These are phyloP conservation scores for Caenorhabditis sinica DNA, from an alignment of 2,888 invertebrate genomes.

Conservation along the genomic window DNA sequence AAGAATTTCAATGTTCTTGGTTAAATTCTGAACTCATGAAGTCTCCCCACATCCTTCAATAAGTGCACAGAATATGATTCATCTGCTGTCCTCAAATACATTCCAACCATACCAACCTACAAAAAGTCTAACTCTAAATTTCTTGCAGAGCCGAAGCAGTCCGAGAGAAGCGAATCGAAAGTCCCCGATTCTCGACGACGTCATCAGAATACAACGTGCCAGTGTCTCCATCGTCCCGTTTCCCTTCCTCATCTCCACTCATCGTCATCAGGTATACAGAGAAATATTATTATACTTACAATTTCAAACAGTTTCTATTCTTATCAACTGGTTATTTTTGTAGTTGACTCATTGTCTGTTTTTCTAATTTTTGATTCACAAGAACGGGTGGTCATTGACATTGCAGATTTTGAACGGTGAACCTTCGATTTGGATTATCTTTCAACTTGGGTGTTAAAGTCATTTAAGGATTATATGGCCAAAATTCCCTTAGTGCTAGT, in stretches of 20 bases:
- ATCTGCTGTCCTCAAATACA: neutral
- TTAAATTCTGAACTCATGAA: too few relatives aligned
- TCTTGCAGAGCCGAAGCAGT: conserved; percentile 62
- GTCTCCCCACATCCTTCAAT: too few relatives aligned
- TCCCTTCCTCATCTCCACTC: conserved; percentile 64
- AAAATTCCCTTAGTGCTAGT: too few relatives aligned
- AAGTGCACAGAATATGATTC: neutral
- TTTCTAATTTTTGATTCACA: too few relatives aligned
- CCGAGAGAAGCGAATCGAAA: conserved; percentile 54
- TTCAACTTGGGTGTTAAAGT: too few relatives aligned
- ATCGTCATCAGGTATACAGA: conserved; percentile 59
- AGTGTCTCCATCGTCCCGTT: conserved; percentile 55
- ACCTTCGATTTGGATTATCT: neutral
- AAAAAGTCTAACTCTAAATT: neutral
- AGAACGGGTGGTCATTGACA: too few relatives aligned
- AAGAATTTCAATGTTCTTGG: too few relatives aligned
- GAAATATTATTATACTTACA: too few relatives aligned
- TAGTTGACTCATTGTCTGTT: conserved; percentile 6
- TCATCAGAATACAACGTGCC: conserved; percentile 60
- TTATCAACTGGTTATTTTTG: conserved; percentile 9
- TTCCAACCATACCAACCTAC: neutral
- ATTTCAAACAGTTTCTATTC: neutral
- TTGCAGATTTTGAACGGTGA: neutral
- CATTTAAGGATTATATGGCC: too few relatives aligned
- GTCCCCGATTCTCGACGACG: conserved; percentile 52